These are phyloP conservation scores for Camptogramma bilineatum DNA, from an alignment of 2,888 invertebrate genomes.

Conservation along the genomic window DNA sequence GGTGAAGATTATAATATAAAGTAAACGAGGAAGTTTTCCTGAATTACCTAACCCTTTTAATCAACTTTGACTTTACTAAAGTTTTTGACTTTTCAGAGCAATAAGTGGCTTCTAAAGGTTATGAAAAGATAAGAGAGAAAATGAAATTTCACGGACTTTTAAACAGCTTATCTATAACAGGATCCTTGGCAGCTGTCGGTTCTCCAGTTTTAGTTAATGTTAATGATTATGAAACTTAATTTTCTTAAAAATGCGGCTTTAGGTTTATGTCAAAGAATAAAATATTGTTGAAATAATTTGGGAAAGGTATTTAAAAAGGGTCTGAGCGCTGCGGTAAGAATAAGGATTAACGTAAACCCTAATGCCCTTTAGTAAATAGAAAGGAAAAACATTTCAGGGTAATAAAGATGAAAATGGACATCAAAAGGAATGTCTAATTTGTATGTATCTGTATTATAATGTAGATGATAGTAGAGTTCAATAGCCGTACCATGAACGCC, in stretches of 20 bases:
- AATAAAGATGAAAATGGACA: not conserved
- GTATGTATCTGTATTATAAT: too few species aligned
- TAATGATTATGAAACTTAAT: not conserved
- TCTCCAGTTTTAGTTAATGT: not conserved
- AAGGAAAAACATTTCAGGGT: not conserved
- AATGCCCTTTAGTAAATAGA: not conserved
- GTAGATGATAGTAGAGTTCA: too few species aligned
- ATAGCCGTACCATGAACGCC: too few species aligned
- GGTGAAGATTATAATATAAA: constrained; percentile 8
- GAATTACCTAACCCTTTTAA: constrained; percentile 21
- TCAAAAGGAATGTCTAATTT: not conserved
- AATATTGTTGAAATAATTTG: not conserved
- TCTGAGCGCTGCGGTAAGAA: not conserved
- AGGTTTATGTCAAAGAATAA: not conserved
- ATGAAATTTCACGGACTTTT: constrained; percentile 35
- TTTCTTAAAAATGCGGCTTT: not conserved
- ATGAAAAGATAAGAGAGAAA: constrained; percentile 31
- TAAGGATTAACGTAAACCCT: not conserved
- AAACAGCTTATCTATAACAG: constrained; percentile 9
- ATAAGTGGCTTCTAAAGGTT: constrained; percentile 42
- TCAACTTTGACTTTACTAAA: constrained; percentile 38
- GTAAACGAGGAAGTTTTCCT: constrained; percentile 18
- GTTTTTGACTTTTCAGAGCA: constrained; percentile 46
- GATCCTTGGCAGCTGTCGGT: constrained; percentile 4
- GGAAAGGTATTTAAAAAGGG: not conserved